These are phyloP conservation scores for Pipra filicauda DNA, from an alignment of 2,113 vertebrate species.

Conservation along the genomic window DNA sequence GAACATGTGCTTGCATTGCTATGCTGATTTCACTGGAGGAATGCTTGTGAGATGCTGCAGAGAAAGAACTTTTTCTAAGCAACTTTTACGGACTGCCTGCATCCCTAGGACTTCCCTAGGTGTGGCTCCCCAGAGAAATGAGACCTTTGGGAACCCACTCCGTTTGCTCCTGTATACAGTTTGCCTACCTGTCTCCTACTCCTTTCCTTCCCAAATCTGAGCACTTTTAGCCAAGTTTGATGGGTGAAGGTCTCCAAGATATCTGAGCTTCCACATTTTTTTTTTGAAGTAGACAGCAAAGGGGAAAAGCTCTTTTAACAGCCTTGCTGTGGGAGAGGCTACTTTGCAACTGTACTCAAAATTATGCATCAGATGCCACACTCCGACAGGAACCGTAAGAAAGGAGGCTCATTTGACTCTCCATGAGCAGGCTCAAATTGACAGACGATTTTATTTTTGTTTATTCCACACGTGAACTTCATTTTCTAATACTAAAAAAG, in stretches of 20 bases:
- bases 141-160: neutral
- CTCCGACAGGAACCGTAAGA: rapidly evolving
- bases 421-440: neutral
- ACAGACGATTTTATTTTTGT: neutral
- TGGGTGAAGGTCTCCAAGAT: neutral
- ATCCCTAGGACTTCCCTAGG: neutral
- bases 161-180: neutral
- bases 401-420: neutral
- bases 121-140: neutral
- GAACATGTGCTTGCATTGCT: neutral
- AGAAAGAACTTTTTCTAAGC: neutral
- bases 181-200: neutral
- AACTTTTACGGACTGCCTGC: neutral
- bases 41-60: neutral
- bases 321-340: neutral
- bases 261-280: neutral
- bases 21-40: neutral
- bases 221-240: neutral
- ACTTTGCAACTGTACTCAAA: neutral
- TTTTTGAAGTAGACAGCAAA: neutral
- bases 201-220: neutral
- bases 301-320: neutral
- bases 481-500: neutral
- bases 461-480: neutral
- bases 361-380: neutral